phyloP scores from a whole-genome alignment of 1,140 invertebrate species.

The Drosophila bocqueti region DNA sequence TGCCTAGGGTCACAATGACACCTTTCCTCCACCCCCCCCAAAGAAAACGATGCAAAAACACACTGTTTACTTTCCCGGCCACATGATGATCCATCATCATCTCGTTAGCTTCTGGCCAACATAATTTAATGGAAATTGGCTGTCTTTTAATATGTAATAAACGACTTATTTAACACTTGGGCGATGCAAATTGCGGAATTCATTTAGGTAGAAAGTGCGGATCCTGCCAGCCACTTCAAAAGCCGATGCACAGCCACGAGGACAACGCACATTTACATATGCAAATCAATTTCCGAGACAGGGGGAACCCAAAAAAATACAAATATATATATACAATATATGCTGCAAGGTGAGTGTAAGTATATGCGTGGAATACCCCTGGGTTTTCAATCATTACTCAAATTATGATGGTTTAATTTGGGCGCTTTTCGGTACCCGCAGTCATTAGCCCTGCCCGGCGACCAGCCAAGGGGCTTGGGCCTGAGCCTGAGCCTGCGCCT shows the following conservation, averaged over 20 bases:
- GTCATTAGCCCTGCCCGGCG: slow-evolving; percentile 59
- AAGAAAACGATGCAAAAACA: slow-evolving; percentile 14
- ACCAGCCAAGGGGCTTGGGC: not conserved
- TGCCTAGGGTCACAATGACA: slow-evolving; percentile 12
- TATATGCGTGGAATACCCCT: slow-evolving; percentile 66
- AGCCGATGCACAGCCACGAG: slow-evolving; percentile 27
- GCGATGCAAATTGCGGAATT: slow-evolving; percentile 76
- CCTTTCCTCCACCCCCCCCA: not conserved
- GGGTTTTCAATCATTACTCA: slow-evolving; percentile 82
- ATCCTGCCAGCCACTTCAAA: slow-evolving; percentile 27
- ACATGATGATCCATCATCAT: slow-evolving; percentile 66
- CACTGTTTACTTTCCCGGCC: slow-evolving; percentile 28
- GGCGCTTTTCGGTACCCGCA: slow-evolving; percentile 62
- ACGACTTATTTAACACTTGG: slow-evolving; percentile 81
- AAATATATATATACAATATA: not conserved
- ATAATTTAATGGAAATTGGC: slow-evolving; percentile 79
- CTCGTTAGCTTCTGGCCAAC: slow-evolving; percentile 60
- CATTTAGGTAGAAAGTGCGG: slow-evolving; percentile 64
- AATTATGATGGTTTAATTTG: slow-evolving; percentile 81
- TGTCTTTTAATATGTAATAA: slow-evolving; percentile 80
- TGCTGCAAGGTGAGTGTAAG: slow-evolving; percentile 27
- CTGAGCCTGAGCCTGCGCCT: not conserved
- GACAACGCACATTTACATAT: slow-evolving; percentile 60
- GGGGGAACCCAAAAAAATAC: not conserved
- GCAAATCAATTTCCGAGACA: slow-evolving; percentile 37